Conservation (phyloP, 2,113 vertebrate species). For the Heteronetta atricapilla region DNA sequence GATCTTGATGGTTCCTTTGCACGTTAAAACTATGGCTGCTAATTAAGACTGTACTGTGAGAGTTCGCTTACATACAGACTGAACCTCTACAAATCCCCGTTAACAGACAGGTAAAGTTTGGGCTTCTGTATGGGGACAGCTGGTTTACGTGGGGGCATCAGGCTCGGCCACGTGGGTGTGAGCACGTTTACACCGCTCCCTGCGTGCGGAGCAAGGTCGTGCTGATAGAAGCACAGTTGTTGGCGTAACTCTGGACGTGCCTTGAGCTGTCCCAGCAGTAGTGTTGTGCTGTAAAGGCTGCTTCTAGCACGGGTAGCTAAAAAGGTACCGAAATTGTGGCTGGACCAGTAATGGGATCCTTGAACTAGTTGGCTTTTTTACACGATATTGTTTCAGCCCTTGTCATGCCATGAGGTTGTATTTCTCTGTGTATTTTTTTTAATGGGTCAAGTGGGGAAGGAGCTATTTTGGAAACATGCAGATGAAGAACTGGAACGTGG, state of each 20-base stretch:
- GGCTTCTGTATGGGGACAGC: no score
- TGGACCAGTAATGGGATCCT: background rate
- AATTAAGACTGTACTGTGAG: background rate
- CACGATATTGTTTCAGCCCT: background rate
- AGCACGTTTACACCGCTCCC: fast-evolving
- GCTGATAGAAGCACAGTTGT: fast-evolving
- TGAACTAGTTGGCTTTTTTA: background rate
- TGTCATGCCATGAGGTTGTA: background rate
- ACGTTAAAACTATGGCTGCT: fast-evolving
- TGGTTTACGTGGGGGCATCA: background rate
- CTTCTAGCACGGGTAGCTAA: background rate
- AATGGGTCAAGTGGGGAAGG: background rate
- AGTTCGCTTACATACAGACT: background rate
- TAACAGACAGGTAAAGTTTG: background rate
- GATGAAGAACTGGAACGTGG: background rate
- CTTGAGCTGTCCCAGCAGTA: background rate
- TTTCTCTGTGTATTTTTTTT: background rate
- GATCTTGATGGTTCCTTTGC: background rate
- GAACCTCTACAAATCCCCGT: background rate
- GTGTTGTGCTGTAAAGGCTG: background rate
- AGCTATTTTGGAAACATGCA: background rate
- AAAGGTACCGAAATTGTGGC: background rate
- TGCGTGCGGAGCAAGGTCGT: background rate
- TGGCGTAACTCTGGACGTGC: background rate
- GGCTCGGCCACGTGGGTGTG: fast-evolving